Conservation (phyloP, 1,140 invertebrate species). For the Sogatella furcifera region DNA sequence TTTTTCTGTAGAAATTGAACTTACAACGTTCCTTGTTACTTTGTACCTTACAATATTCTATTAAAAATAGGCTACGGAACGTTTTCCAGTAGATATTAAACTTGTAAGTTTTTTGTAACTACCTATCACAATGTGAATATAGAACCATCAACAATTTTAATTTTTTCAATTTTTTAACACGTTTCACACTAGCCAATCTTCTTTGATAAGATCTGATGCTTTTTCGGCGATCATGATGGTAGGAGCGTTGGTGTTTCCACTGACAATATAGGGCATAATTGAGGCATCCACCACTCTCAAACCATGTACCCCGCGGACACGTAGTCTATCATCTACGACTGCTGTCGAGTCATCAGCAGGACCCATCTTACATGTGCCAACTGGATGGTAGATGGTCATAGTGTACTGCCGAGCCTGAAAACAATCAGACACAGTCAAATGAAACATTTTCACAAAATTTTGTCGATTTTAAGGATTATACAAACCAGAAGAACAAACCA, state of each 20-base stretch:
- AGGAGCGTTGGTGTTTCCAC: conserved; percentile 58
- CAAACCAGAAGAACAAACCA: no score
- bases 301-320: conserved; percentile 44
- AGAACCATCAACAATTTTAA: no score
- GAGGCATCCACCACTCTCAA: conserved; percentile 58
- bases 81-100: no score
- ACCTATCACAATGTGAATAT: no score
- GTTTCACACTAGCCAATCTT: conserved; percentile 28
- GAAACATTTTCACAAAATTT: no score
- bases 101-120: no score
- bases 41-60: no score
- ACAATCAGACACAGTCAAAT: not conserved
- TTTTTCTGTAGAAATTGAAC: no score
- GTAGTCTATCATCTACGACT: conserved; percentile 46
- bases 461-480: no score
- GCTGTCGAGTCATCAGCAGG: conserved; percentile 38
- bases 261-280: conserved; percentile 55
- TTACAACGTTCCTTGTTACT: no score
- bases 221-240: conserved; percentile 59
- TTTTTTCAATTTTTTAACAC: no score
- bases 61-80: no score
- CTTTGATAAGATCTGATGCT: conserved; percentile 52
- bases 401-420: conserved; percentile 31
- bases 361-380: conserved; percentile 55
- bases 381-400: conserved; percentile 38